Evolutionary conservation across 2,113 vertebrate species (phyloP).

Genomic region (Chamaetylas fuelleborni): DNA sequence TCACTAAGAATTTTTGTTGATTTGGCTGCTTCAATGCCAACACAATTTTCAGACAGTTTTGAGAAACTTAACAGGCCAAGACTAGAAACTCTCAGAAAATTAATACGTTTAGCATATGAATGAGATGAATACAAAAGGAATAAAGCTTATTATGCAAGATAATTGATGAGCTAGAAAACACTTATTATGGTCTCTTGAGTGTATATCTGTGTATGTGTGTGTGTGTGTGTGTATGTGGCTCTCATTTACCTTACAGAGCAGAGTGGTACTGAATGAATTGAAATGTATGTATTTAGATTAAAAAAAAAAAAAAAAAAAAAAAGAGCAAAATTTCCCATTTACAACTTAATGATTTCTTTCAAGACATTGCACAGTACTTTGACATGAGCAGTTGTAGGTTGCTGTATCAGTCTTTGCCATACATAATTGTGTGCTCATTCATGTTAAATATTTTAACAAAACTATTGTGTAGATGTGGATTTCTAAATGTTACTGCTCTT

Average conservation of each 20-base stretch:
- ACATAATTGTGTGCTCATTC: not conserved
- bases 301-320: not conserved
- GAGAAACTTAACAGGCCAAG: not conserved
- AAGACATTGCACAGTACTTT: not conserved
- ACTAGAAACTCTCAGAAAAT: not conserved
- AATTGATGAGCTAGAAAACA: not conserved
- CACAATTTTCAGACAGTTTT: not conserved
- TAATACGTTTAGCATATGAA: not conserved
- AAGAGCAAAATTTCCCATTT: not conserved
- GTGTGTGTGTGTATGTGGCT: not conserved
- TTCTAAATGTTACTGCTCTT: not conserved
- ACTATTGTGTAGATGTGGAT: not conserved
- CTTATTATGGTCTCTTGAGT: not conserved
- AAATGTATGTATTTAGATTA: not conserved
- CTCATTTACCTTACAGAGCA: not conserved
- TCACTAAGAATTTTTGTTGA: not conserved
- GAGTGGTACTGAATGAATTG: not conserved
- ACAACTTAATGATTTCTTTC: not conserved
- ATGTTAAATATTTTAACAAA: not conserved
- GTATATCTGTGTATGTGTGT: accelerated
- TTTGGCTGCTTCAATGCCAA: not conserved
- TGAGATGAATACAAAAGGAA: not conserved
- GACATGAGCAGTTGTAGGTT: not conserved
- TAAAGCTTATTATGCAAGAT: not conserved
- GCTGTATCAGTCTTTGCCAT: not conserved